phyloP scores from a whole-genome alignment of 2,113 vertebrate genomes.

The Elgaria multicarinata region DNA sequence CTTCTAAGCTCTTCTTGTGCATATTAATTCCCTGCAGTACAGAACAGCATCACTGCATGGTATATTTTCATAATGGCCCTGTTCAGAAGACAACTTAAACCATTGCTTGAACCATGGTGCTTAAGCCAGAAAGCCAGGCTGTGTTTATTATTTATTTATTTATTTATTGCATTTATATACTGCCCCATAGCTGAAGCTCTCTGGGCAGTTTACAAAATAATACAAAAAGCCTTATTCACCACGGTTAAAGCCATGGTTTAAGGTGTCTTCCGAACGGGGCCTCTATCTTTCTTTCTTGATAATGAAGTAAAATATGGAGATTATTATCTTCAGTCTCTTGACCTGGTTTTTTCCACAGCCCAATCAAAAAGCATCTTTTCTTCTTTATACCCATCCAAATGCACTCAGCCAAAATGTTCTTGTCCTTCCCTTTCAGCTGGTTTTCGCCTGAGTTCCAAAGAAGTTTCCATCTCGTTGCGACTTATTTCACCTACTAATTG shows the following conservation, averaged over 20 bases:
- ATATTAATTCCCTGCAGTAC: not conserved
- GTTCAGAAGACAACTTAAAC: too few relatives aligned
- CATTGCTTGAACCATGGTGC: too few relatives aligned
- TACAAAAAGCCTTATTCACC: too few relatives aligned
- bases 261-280: too few relatives aligned
- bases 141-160: too few relatives aligned
- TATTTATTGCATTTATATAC: too few relatives aligned
- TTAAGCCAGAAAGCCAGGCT: too few relatives aligned
- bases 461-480: not conserved
- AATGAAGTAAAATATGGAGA: not conserved
- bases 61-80: not conserved
- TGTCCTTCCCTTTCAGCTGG: conserved; percentile 17
- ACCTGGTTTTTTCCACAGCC: conserved; percentile 18
- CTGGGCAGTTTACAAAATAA: too few relatives aligned
- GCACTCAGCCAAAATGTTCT: not conserved
- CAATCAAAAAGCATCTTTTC: conserved; percentile 5
- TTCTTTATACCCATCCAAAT: conserved; percentile 21
- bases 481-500: conserved; percentile 36
- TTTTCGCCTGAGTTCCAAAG: not conserved
- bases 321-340: conserved; percentile 24
- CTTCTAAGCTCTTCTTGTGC: not conserved
- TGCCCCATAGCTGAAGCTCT: too few relatives aligned
- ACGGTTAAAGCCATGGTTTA: too few relatives aligned
- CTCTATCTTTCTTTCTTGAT: too few relatives aligned
- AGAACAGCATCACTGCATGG: conserved; percentile 12